These are phyloP conservation scores for Hycleus phaleratus DNA, from an alignment of 1,140 invertebrate species.

Conservation along the genomic window DNA sequence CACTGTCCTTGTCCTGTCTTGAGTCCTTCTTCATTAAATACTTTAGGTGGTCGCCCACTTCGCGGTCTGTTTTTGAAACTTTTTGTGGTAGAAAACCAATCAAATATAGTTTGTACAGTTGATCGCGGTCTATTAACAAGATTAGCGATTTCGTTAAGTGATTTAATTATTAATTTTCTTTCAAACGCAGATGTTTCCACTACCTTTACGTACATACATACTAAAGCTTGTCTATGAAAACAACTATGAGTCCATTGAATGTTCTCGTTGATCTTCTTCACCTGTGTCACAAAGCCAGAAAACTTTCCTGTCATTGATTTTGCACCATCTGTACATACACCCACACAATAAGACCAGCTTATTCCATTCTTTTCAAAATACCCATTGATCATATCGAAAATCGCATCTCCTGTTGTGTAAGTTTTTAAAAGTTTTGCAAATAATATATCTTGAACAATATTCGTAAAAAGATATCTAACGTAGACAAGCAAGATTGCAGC, in stretches of 20 bases:
- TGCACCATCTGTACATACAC: slow-evolving; percentile 38
- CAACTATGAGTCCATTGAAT: slow-evolving; percentile 32
- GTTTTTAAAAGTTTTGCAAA: background rate
- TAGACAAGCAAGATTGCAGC: background rate
- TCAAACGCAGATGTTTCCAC: no score
- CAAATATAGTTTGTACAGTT: no score
- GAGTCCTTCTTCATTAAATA: no score
- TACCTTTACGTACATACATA: slow-evolving; percentile 9
- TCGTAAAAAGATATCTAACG: no score
- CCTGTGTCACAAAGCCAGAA: slow-evolving; percentile 27
- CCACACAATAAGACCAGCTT: slow-evolving; percentile 28
- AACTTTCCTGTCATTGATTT: slow-evolving; percentile 33
- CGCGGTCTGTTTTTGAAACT: no score
- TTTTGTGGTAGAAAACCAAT: no score
- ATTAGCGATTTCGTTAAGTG: no score
- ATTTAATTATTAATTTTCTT: no score
- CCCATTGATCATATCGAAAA: slow-evolving; percentile 26
- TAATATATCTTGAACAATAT: background rate
- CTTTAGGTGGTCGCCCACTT: no score
- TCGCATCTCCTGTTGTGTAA: slow-evolving; percentile 22
- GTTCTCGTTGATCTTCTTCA: slow-evolving; percentile 31
- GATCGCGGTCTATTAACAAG: no score
- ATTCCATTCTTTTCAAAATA: slow-evolving; percentile 26
- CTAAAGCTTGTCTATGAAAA: slow-evolving; percentile 32
- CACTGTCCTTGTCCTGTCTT: no score